Evolutionary conservation across 2,888 invertebrate genomes (phyloP).

Genomic region (Syrista parreyssii): DNA sequence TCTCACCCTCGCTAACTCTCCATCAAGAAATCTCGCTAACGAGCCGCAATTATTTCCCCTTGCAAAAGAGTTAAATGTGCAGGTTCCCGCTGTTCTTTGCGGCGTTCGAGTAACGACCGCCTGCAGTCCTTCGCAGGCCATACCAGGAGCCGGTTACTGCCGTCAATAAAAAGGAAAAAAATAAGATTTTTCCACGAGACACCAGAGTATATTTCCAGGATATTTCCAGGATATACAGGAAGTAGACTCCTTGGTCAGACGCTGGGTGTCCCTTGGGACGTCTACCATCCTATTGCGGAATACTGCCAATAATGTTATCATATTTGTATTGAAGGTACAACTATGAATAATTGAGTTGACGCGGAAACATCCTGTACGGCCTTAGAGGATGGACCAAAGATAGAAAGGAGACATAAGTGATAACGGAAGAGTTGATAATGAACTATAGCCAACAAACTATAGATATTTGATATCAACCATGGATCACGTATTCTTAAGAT

Average conservation of each 20-base stretch:
- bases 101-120: neutral
- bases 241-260: neutral
- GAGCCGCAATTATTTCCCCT: neutral
- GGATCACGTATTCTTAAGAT: neutral
- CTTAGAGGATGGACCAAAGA: constrained; percentile 5
- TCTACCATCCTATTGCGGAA: neutral
- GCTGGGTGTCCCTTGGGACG: neutral
- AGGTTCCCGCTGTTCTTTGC: constrained; percentile 1
- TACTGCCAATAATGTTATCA: neutral
- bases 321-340: constrained; percentile 25
- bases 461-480: neutral
- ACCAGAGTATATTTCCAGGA: neutral
- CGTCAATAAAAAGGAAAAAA: neutral
- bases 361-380: constrained; percentile 3
- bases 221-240: neutral
- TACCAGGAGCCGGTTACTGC: neutral
- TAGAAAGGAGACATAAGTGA: neutral
- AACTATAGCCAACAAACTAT: neutral
- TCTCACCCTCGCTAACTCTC: neutral
- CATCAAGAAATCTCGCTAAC: neutral
- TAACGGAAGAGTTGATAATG: neutral
- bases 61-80: constrained; percentile 1
- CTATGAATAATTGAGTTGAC: constrained; percentile 42
- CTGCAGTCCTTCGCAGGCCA: neutral
- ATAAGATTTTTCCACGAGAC: neutral